Evolutionary conservation across 2,888 invertebrate genomes (phyloP), one percentile per base, ranked within the genome.

Genomic region (Euzophera pinguis): DNA sequence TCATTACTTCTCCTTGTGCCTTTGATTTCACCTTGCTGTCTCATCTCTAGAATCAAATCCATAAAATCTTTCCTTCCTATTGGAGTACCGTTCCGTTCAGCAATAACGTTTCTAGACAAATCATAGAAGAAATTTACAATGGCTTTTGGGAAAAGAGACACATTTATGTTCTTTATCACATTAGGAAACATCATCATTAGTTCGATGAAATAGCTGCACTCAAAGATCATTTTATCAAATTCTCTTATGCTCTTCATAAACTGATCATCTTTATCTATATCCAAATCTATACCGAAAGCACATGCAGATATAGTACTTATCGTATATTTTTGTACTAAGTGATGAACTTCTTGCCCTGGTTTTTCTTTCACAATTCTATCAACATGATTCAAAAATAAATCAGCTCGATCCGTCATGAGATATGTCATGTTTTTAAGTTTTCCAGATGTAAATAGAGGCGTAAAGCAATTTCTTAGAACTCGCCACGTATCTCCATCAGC

Each of bases 401-500:
- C 67, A n/a, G 64, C 71, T 1, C 70, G 64, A 29, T 77, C 73
- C 13, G 55, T 55, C 10, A 84, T 55, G 14, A 82, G 49, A 55
- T 73, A 59, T 16, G 77, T 63, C 81, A 84, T 82, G 37, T 74
- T 76, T 54, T 22, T 22, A 5, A 22, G 22, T 22, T 22, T 22
- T 5, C 22, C 22, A 22, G 22, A 22, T 22, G 22, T 78, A 50
- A 83, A 84, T 9, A 80, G 58, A 0, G 81, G 79, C 0, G 75
- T 71, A 10, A 84, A 71, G 1, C 64, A 62, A 34, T 62, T 69
- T 50, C 81, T 69, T 7, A 80, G 58, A 0, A 69, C 56, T 10
- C 63, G 59, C 84, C 83, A 84, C 0, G 67, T 68, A 0, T 78
- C 73, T 1, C 69, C 75, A 27, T 78, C 71, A 0, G 75, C 69